Percentiles rank a stretch among this genome's conserved stretches.
Evolutionary conservation across 1,140 invertebrate genomes (phyloP).

Genomic region (Ladona fulva): DNA sequence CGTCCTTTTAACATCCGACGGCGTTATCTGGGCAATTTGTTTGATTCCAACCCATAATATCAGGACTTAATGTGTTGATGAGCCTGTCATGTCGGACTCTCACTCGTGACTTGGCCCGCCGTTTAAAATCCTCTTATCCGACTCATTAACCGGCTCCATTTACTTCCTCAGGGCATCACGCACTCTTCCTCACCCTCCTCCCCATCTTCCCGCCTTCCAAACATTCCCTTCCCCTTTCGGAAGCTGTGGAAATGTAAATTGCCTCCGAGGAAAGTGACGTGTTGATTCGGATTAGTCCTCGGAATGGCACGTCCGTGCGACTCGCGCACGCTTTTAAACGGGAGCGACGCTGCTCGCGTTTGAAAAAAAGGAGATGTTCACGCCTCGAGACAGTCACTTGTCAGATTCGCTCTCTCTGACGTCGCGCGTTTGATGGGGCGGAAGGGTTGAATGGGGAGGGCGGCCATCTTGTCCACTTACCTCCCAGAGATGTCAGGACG

Average conservation of each 20-base stretch:
- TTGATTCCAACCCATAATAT: too few relatives aligned
- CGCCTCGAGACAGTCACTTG: background rate
- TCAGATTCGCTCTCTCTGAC: background rate
- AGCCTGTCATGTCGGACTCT: too few relatives aligned
- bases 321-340: too few relatives aligned
- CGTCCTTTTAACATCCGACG: too few relatives aligned
- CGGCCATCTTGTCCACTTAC: background rate
- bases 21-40: too few relatives aligned
- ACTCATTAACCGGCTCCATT: too few relatives aligned
- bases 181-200: background rate
- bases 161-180: too few relatives aligned
- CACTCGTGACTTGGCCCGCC: too few relatives aligned
- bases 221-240: background rate
- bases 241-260: background rate
- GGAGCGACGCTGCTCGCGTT: background rate
- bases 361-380: background rate
- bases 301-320: too few relatives aligned
- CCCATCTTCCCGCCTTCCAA: background rate
- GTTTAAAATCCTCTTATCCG: too few relatives aligned
- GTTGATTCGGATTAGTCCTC: too few relatives aligned
- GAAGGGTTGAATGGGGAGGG: background rate
- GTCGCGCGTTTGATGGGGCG: background rate
- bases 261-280: background rate
- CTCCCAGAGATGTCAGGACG: background rate
- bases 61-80: too few relatives aligned